Conservation (phyloP, 2,797 vertebrate species). For the Lophotriccus pileatus region DNA sequence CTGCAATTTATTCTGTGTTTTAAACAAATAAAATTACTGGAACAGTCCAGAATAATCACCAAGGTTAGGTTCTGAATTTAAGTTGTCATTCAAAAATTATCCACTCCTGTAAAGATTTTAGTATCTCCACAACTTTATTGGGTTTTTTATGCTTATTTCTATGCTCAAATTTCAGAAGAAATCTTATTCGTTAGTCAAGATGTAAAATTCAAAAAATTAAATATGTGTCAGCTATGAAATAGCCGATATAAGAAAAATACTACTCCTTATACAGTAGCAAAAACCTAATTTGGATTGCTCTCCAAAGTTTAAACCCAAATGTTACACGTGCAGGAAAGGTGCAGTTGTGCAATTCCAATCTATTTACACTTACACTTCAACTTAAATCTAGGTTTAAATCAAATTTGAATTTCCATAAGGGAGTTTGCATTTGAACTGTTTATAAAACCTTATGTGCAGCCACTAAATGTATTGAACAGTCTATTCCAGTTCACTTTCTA, state of each 20-base stretch:
- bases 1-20: slow-evolving; percentile 33
- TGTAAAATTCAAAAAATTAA: neutral
- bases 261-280: neutral
- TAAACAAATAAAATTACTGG: slow-evolving; percentile 4
- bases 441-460: slow-evolving; percentile 4
- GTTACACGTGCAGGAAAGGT: neutral
- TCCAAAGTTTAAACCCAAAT: neutral
- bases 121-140: neutral
- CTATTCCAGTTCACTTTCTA: slow-evolving; percentile 5
- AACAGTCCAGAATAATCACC: neutral
- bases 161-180: neutral
- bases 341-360: neutral
- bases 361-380: slow-evolving; percentile 12
- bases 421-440: neutral
- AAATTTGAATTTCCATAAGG: neutral
- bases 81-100: neutral
- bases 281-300: neutral
- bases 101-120: neutral
- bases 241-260: neutral
- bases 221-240: neutral
- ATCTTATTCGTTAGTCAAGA: neutral
- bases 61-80: neutral
- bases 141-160: neutral
- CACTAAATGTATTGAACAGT: neutral
- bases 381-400: slow-evolving; percentile 24